These are phyloP conservation scores for Leucania comma DNA, from an alignment of 2,888 invertebrate genomes.

Conservation along the genomic window DNA sequence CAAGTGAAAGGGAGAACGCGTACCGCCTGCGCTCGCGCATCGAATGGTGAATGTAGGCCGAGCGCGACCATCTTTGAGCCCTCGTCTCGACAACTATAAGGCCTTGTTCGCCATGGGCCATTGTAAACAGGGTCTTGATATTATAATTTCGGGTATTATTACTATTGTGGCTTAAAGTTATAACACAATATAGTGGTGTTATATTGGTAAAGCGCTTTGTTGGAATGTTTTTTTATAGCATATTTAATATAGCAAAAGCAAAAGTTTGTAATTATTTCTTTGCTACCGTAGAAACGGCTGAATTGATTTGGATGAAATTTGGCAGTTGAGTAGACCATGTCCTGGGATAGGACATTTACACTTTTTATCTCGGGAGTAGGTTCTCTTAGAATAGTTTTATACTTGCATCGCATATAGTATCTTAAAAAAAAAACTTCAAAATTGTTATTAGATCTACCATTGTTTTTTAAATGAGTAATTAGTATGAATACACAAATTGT, in stretches of 20 bases:
- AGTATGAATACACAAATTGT: not conserved
- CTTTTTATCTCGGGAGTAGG: no score
- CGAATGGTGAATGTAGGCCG: slow-evolving; percentile 90
- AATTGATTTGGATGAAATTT: no score
- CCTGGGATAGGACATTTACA: no score
- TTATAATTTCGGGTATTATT: slow-evolving; percentile 7
- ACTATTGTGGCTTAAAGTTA: not conserved
- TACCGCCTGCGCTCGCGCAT: slow-evolving; percentile 81
- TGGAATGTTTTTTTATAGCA: no score
- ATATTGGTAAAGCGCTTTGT: no score
- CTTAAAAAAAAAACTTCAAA: no score
- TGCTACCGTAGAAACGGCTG: no score
- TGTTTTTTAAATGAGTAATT: not conserved
- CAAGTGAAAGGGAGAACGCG: slow-evolving; percentile 79
- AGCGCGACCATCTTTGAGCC: slow-evolving; percentile 88
- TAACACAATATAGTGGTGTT: not conserved
- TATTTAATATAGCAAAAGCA: no score
- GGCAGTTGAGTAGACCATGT: no score
- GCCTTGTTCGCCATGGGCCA: slow-evolving; percentile 75
- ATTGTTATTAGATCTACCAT: not conserved
- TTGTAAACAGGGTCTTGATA: slow-evolving; percentile 16
- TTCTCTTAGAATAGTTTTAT: no score
- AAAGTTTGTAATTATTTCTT: no score
- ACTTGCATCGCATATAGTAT: no score
- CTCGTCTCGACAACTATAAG: slow-evolving; percentile 84